These are phyloP conservation scores for Pinna nobilis DNA, from an alignment of 1,140 invertebrate species.

Conservation along the genomic window DNA sequence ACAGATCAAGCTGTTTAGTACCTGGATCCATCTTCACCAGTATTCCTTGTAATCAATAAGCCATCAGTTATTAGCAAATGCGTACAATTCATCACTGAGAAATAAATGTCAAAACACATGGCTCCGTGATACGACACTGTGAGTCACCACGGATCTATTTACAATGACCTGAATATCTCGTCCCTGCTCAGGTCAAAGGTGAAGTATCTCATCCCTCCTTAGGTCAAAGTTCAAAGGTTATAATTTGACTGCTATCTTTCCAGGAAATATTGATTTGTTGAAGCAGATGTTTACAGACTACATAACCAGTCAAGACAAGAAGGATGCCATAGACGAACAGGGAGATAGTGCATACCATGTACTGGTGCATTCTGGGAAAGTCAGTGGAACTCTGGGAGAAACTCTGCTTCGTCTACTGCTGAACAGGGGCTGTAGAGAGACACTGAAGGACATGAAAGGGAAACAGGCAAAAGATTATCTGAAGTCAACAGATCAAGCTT, in stretches of 20 bases:
- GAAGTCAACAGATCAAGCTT: constrained; percentile 24
- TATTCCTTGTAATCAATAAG: no score
- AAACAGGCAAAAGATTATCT: constrained; percentile 45
- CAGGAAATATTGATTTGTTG: constrained; percentile 30
- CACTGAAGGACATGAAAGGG: constrained; percentile 21
- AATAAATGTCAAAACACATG: no score
- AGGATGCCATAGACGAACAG: constrained; percentile 19
- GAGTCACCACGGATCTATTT: no score
- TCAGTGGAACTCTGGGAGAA: constrained; percentile 28
- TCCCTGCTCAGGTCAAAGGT: no score
- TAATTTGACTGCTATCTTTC: background rate
- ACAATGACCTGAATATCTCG: no score
- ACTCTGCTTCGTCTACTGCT: constrained; percentile 33
- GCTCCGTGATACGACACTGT: no score
- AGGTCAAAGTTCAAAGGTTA: no score
- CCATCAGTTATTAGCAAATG: no score
- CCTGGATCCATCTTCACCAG: no score
- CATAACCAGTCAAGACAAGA: constrained; percentile 15
- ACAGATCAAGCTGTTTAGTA: no score
- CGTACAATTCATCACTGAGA: no score
- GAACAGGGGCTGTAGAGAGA: constrained; percentile 28
- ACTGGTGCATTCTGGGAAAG: constrained; percentile 31
- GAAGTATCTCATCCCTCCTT: no score
- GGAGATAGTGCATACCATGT: constrained; percentile 41
- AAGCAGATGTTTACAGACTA: constrained; percentile 35